Evolutionary conservation across 2,113 vertebrate species (phyloP).

Genomic region (Myxocyprinus asiaticus): DNA sequence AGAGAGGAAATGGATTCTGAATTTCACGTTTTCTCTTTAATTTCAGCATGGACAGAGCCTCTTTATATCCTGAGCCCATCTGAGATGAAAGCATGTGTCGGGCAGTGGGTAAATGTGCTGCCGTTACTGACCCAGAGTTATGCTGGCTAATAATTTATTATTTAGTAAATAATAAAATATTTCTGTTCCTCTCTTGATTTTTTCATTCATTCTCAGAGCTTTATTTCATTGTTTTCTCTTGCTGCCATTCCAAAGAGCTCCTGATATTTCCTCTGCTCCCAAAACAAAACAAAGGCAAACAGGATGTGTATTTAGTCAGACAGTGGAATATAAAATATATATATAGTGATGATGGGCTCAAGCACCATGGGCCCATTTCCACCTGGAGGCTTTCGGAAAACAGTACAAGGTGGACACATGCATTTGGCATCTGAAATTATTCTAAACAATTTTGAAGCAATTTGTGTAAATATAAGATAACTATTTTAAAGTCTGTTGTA

Average conservation of each 20-base stretch:
- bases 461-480: too few relatives aligned
- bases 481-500: too few relatives aligned
- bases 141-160: constrained; percentile 31
- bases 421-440: too few relatives aligned
- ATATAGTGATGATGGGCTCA: too few relatives aligned
- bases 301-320: constrained; percentile 1
- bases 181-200: constrained; percentile 13
- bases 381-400: too few relatives aligned
- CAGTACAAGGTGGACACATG: too few relatives aligned
- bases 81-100: not conserved
- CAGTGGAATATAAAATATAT: not conserved
- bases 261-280: not conserved
- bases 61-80: not conserved
- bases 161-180: too few relatives aligned
- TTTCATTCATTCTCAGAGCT: not conserved
- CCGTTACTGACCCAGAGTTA: constrained; percentile 9
- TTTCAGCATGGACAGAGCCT: not conserved
- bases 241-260: not conserved
- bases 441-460: too few relatives aligned
- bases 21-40: not conserved
- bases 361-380: too few relatives aligned
- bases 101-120: not conserved
- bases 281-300: too few relatives aligned
- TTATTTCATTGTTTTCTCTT: not conserved
- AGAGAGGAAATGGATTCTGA: not conserved